Conservation (phyloP, 2,113 vertebrate species). For the Tauraco erythrolophus region DNA sequence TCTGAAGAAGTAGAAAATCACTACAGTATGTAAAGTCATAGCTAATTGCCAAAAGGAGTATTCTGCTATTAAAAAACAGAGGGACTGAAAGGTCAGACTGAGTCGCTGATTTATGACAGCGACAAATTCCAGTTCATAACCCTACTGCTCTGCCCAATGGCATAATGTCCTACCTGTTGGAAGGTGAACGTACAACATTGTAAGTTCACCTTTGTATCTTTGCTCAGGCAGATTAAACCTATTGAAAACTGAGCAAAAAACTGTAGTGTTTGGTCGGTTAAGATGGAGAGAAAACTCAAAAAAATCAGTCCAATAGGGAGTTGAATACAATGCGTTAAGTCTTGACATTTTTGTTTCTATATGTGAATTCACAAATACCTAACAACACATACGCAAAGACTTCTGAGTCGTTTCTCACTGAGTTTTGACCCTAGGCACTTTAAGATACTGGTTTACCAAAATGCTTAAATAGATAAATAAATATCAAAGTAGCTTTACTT, state of each 20-base stretch:
- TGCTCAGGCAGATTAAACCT: neutral
- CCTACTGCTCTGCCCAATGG: neutral
- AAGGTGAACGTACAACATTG: neutral
- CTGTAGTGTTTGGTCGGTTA: neutral
- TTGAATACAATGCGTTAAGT: neutral
- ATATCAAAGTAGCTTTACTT: neutral
- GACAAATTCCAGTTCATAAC: neutral
- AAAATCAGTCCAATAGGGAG: neutral
- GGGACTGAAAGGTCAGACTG: neutral
- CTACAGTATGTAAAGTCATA: neutral
- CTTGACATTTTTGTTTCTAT: neutral
- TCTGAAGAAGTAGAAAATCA: neutral
- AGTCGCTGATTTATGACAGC: neutral
- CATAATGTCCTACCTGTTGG: neutral
- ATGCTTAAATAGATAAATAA: neutral
- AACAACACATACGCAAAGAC: fast-evolving
- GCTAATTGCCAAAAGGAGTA: neutral
- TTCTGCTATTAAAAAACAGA: neutral
- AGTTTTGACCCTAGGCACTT: neutral
- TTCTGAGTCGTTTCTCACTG: neutral
- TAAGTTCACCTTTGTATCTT: neutral
- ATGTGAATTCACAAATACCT: neutral
- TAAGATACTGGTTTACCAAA: neutral
- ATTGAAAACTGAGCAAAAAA: neutral
- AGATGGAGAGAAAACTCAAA: neutral